These are phyloP conservation scores for Dolichomitus sp. DNA, from an alignment of 2,888 invertebrate species.

Conservation along the genomic window DNA sequence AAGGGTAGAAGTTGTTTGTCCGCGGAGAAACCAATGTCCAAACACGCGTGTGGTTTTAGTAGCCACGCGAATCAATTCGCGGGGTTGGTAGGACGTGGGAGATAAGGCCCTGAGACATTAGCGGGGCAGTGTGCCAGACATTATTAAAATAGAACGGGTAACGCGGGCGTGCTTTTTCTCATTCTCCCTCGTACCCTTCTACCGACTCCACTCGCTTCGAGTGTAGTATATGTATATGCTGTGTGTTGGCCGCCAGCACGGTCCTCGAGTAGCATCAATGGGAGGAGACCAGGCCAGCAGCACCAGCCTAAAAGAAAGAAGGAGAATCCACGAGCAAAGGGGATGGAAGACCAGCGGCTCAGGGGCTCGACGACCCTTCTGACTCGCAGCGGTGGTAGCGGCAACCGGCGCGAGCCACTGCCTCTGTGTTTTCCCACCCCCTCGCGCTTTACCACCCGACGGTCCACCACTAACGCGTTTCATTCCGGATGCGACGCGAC, in stretches of 20 bases:
- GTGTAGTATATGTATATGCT: constrained; percentile 15
- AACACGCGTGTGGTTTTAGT: constrained; percentile 51
- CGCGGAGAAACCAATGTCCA: constrained; percentile 23
- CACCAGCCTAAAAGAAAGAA: constrained; percentile 23
- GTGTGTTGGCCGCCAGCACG: constrained; percentile 33
- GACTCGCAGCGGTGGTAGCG: constrained; percentile 36
- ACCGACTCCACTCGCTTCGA: constrained; percentile 21
- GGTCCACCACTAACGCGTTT: constrained; percentile 44
- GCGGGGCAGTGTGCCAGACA: constrained; percentile 84
- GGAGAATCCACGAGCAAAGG: constrained; percentile 33
- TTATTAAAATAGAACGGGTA: constrained; percentile 80
- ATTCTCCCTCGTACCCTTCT: constrained; percentile 43
- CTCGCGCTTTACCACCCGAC: neutral
- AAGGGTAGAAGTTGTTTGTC: neutral
- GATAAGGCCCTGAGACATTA: constrained; percentile 78
- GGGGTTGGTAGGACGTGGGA: constrained; percentile 50
- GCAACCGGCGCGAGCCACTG: constrained; percentile 46
- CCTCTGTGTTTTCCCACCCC: constrained; percentile 51
- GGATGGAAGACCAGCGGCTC: constrained; percentile 34
- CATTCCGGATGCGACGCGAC: constrained; percentile 55
- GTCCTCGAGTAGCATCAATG: constrained; percentile 60
- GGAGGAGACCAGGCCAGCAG: constrained; percentile 30
- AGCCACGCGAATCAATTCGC: constrained; percentile 64
- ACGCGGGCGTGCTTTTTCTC: constrained; percentile 41
- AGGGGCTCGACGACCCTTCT: constrained; percentile 51